These are phyloP conservation scores for Scopus umbretta DNA, from an alignment of 2,113 vertebrate species.

Conservation along the genomic window DNA sequence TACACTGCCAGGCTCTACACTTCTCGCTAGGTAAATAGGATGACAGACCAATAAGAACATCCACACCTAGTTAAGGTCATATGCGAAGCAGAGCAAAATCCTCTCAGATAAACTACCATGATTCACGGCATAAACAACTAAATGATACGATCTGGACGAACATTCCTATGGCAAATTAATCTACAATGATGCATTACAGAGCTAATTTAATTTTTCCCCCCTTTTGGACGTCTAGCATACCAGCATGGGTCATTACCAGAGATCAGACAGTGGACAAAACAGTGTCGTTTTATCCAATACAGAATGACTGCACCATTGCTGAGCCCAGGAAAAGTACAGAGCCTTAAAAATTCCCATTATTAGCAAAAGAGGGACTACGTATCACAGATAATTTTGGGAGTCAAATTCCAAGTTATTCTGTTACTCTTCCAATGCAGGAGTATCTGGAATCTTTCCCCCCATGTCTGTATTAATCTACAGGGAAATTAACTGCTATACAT, in stretches of 20 bases:
- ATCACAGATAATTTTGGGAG: background rate
- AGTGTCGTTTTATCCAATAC: background rate
- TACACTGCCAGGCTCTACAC: background rate
- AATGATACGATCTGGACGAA: background rate
- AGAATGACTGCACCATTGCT: background rate
- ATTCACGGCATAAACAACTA: background rate
- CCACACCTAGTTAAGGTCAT: background rate
- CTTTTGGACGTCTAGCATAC: background rate
- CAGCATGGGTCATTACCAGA: background rate
- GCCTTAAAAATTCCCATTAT: background rate
- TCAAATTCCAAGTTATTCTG: background rate
- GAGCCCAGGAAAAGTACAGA: background rate
- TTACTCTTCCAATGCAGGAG: background rate
- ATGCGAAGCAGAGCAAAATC: background rate
- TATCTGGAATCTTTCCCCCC: background rate
- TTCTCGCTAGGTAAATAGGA: background rate
- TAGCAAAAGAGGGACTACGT: background rate
- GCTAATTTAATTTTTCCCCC: background rate
- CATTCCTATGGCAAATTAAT: background rate
- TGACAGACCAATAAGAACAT: background rate
- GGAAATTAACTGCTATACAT: conserved; percentile 21
- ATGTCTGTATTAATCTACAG: background rate
- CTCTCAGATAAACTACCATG: background rate
- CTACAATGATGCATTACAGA: background rate
- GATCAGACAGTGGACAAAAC: background rate